Conservation (phyloP, 2,888 invertebrate genomes). For the Rhamphomyia laevipes region DNA sequence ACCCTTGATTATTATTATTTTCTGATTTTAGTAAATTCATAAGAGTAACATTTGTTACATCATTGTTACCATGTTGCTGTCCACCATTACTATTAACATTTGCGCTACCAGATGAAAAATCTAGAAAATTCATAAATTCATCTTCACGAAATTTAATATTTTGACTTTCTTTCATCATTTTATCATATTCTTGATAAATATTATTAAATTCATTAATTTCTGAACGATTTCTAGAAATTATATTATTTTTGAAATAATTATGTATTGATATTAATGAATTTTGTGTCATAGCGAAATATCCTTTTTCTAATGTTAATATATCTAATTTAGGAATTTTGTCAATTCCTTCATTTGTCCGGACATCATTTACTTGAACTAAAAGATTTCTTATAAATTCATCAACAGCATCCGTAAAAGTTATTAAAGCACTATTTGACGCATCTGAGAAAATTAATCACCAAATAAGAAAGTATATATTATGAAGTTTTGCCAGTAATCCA, state of each 20-base stretch:
- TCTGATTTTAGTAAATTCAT: too few species aligned
- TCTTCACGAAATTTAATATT: slow-evolving; percentile 30
- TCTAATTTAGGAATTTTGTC: slow-evolving; percentile 21
- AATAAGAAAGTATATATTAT: neutral
- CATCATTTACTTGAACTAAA: slow-evolving; percentile 22
- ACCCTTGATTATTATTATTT: too few species aligned
- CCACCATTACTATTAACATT: neutral
- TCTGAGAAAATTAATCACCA: too few species aligned
- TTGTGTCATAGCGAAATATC: slow-evolving; percentile 28
- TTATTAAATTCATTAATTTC: slow-evolving; percentile 33
- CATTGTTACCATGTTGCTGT: neutral
- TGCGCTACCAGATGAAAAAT: slow-evolving; percentile 10
- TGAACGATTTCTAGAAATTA: slow-evolving; percentile 29
- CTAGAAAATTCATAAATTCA: slow-evolving; percentile 31
- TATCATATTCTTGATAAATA: slow-evolving; percentile 32
- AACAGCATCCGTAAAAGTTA: slow-evolving; percentile 30
- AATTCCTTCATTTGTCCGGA: slow-evolving; percentile 18
- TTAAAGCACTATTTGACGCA: slow-evolving; percentile 28
- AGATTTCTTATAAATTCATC: slow-evolving; percentile 31
- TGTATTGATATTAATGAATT: slow-evolving; percentile 31
- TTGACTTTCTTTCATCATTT: slow-evolving; percentile 36
- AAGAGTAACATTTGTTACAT: too few species aligned
- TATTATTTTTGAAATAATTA: slow-evolving; percentile 34
- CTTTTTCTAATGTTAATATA: slow-evolving; percentile 27
- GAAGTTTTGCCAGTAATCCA: neutral